Conservation (phyloP, 1,140 invertebrate genomes). For the Lucilia cuprina region DNA sequence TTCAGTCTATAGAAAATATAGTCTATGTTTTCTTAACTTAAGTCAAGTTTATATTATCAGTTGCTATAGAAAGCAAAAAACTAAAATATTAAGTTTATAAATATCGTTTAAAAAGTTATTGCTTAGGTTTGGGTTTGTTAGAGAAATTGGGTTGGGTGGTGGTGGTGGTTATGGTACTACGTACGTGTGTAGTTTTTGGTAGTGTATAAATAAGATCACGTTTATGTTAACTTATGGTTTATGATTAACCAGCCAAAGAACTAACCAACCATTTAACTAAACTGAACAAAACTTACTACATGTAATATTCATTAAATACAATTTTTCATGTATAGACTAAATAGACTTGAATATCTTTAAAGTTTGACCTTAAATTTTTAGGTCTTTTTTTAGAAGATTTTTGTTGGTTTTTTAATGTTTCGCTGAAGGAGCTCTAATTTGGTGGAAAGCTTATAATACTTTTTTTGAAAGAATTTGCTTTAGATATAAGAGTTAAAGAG, state of each 20-base stretch:
- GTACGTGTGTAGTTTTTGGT: not conserved
- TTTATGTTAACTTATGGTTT: slow-evolving; percentile 34
- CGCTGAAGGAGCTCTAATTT: too few species aligned
- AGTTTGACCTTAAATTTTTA: not conserved
- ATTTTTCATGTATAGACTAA: not conserved
- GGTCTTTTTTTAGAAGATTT: not conserved
- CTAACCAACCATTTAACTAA: not conserved
- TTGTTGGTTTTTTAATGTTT: too few species aligned
- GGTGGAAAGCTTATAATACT: too few species aligned
- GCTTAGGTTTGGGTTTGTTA: not conserved
- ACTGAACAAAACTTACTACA: not conserved
- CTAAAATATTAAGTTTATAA: not conserved
- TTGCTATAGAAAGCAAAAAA: not conserved
- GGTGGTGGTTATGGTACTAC: not conserved
- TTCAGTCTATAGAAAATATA: not conserved
- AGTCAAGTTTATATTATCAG: slow-evolving; percentile 6
- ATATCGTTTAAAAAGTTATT: slow-evolving; percentile 17
- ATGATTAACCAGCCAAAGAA: not conserved
- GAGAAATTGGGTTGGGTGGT: not conserved
- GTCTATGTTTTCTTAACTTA: not conserved
- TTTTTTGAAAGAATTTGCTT: too few species aligned
- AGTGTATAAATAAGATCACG: slow-evolving; percentile 30
- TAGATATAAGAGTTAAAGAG: too few species aligned
- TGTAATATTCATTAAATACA: not conserved
- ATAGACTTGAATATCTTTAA: not conserved